Conservation (phyloP, 92 coral and sea anemone species). For the Phenganax subtilis region DNA sequence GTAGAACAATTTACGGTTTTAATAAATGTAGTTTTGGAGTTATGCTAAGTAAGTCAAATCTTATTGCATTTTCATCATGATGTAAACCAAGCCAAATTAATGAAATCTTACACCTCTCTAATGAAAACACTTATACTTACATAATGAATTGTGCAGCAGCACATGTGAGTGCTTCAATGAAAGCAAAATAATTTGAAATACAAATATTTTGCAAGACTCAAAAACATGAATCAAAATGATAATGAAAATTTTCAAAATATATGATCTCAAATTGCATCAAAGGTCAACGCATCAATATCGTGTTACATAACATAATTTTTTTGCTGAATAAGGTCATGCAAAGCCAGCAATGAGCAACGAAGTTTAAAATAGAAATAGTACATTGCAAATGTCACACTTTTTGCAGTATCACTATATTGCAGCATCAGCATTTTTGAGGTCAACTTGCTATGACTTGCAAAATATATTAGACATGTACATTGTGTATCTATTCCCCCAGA, state of each 20-base stretch:
- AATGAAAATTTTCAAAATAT: not conserved
- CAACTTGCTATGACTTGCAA: constrained; percentile 17
- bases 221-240: not conserved
- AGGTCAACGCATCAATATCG: not conserved
- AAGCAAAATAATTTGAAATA: not conserved
- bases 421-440: constrained; percentile 26
- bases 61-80: no score
- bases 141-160: no score
- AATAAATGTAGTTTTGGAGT: no score
- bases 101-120: no score
- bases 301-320: not conserved
- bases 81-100: no score
- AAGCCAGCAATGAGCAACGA: no score
- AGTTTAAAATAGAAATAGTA: not conserved
- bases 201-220: not conserved
- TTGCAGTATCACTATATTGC: not conserved
- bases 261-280: not conserved
- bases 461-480: not conserved
- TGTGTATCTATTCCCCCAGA: not conserved
- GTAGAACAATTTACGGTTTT: no score
- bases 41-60: no score
- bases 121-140: no score
- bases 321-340: not conserved
- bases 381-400: not conserved
- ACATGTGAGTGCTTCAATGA: no score